Conservation (phyloP, 2,797 vertebrate species). For the Enteromius viviparus region DNA sequence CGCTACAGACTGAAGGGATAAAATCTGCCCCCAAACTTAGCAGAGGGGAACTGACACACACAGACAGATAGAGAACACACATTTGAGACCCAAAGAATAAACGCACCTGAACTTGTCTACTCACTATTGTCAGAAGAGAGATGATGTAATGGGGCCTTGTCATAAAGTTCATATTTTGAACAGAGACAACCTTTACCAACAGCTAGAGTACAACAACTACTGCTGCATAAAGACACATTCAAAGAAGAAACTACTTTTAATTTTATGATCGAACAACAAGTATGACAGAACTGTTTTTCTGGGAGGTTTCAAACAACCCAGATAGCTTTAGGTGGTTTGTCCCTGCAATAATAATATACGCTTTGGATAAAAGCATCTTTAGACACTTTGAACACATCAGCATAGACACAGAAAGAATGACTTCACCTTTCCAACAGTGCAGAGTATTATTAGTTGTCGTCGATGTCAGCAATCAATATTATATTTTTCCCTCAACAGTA, state of each 20-base stretch:
- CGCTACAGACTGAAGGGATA: background rate
- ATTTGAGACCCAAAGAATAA: constrained; percentile 3
- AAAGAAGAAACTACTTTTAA: background rate
- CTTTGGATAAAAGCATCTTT: background rate
- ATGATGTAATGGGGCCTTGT: background rate
- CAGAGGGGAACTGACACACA: constrained; percentile 12
- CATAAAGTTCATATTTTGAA: constrained; percentile 19
- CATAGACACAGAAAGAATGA: background rate
- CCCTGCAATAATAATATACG: background rate
- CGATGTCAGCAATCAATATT: constrained; percentile 7
- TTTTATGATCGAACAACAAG: background rate
- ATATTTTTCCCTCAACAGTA: background rate
- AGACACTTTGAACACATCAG: background rate
- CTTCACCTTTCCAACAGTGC: constrained; percentile 3
- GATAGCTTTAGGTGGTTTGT: background rate
- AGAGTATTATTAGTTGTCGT: constrained; percentile 8
- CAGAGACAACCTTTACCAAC: constrained; percentile 39
- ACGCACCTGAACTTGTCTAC: constrained; percentile 19
- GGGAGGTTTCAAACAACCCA: background rate
- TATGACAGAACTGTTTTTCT: background rate
- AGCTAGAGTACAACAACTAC: constrained; percentile 2
- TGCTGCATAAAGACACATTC: constrained; percentile 1
- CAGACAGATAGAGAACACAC: background rate
- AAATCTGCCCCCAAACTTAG: constrained; percentile 1
- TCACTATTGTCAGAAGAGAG: background rate